phyloP scores from a whole-genome alignment of 2,888 invertebrate species.

The Tenthredo scrophulariae region DNA sequence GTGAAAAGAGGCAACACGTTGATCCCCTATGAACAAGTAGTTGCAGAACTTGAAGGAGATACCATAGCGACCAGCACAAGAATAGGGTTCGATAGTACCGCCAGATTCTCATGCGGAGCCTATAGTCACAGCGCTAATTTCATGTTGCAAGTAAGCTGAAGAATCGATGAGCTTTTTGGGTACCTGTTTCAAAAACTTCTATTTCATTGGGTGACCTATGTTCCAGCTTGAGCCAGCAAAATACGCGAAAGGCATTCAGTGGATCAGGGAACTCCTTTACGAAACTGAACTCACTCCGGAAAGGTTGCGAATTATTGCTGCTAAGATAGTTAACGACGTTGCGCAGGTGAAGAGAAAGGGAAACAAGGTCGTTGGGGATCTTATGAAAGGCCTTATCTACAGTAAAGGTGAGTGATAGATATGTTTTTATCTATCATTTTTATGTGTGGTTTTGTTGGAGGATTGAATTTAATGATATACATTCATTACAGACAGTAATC shows the following conservation, averaged over 20 bases:
- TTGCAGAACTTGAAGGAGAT: slow-evolving; percentile 88
- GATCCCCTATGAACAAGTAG: slow-evolving; percentile 86
- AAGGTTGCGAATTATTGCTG: slow-evolving; percentile 87
- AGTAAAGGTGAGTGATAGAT: slow-evolving; percentile 78
- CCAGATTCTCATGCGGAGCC: slow-evolving; percentile 86
- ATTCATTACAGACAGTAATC: slow-evolving; percentile 84
- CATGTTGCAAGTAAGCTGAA: slow-evolving; percentile 82
- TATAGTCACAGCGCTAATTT: slow-evolving; percentile 85
- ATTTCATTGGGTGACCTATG: slow-evolving; percentile 51
- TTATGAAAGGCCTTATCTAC: slow-evolving; percentile 83
- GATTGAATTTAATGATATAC: slow-evolving; percentile 38
- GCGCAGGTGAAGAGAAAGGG: slow-evolving; percentile 88
- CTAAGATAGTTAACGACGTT: slow-evolving; percentile 90
- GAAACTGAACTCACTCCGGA: slow-evolving; percentile 86
- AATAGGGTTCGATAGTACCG: slow-evolving; percentile 83
- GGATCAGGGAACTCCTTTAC: slow-evolving; percentile 88
- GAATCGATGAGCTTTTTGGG: slow-evolving; percentile 45
- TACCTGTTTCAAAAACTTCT: slow-evolving; percentile 46
- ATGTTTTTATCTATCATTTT: too few species aligned
- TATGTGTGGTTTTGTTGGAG: neutral
- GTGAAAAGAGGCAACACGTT: slow-evolving; percentile 81
- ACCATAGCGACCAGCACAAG: slow-evolving; percentile 83
- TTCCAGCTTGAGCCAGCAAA: slow-evolving; percentile 87
- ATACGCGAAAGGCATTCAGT: slow-evolving; percentile 87
- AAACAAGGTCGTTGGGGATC: slow-evolving; percentile 83